These are phyloP conservation scores for Arothron firmamentum DNA, from an alignment of 2,113 vertebrate genomes.

Conservation along the genomic window DNA sequence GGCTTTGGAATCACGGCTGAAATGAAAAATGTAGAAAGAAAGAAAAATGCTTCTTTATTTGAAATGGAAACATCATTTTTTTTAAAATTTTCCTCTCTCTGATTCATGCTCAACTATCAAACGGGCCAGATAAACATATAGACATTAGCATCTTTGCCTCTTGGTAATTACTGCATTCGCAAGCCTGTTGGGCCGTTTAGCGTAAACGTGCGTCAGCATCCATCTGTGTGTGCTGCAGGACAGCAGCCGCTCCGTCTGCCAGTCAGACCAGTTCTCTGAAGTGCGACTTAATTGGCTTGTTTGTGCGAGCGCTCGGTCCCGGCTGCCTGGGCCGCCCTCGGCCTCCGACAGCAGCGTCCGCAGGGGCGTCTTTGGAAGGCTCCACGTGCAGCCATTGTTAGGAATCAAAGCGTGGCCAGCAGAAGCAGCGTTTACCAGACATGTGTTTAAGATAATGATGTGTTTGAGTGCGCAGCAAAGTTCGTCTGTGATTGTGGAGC, in stretches of 20 bases:
- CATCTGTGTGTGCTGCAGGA: slow-evolving; percentile 20
- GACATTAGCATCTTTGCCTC: slow-evolving; percentile 25
- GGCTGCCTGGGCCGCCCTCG: slow-evolving; percentile 35
- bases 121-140: background rate
- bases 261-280: slow-evolving; percentile 46
- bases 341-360: slow-evolving; percentile 37
- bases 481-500: slow-evolving; percentile 34
- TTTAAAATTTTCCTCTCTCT: too few relatives aligned
- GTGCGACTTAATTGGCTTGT: slow-evolving; percentile 63
- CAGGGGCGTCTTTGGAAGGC: slow-evolving; percentile 43
- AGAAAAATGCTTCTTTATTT: too few relatives aligned
- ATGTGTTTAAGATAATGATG: slow-evolving; percentile 47
- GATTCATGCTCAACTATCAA: too few relatives aligned
- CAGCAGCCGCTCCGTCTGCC: slow-evolving; percentile 33
- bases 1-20: too few relatives aligned
- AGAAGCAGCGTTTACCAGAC: slow-evolving; percentile 41
- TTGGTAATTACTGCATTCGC: slow-evolving; percentile 31
- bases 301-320: slow-evolving; percentile 54
- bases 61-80: too few relatives aligned
- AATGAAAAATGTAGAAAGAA: too few relatives aligned
- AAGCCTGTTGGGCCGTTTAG: slow-evolving; percentile 29
- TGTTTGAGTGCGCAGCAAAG: slow-evolving; percentile 36
- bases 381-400: slow-evolving; percentile 41
- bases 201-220: slow-evolving; percentile 31
- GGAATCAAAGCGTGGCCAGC: slow-evolving; percentile 24